Evolutionary conservation across 2,888 invertebrate species (phyloP).

Genomic region (Drosophila silvestris): DNA sequence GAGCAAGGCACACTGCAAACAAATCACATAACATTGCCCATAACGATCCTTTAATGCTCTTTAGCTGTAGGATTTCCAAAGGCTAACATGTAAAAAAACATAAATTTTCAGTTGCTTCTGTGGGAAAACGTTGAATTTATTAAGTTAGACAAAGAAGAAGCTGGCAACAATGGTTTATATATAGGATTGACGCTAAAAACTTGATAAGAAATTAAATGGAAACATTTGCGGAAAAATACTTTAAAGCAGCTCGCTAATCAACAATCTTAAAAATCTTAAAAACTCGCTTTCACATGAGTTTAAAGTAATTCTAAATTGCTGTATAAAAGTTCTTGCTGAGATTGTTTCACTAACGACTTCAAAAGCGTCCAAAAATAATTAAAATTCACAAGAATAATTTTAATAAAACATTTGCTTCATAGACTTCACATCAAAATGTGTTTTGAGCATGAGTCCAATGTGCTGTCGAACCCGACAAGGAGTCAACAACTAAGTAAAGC

Average conservation of each 20-base stretch:
- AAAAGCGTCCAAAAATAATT: not conserved
- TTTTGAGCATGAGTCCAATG: constrained; percentile 2
- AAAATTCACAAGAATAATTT: not conserved
- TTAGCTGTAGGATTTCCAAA: not conserved
- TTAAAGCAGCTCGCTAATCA: not conserved
- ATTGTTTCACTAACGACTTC: not conserved
- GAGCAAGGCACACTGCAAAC: constrained; percentile 20
- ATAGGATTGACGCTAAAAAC: not conserved
- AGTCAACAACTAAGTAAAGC: constrained; percentile 3
- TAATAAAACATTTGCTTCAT: constrained; percentile 13
- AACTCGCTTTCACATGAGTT: not conserved
- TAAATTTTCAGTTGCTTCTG: not conserved
- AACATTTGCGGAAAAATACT: not conserved
- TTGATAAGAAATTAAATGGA: not conserved
- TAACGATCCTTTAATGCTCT: constrained; percentile 18
- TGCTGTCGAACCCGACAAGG: not conserved
- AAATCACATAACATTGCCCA: not conserved
- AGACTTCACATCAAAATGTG: not conserved
- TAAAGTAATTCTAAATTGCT: not conserved
- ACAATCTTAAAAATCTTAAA: not conserved
- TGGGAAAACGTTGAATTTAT: not conserved
- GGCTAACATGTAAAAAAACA: too few relatives aligned
- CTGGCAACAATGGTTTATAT: not conserved
- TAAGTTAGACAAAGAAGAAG: not conserved
- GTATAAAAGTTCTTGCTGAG: not conserved